Evolutionary conservation across 2,888 invertebrate genomes (phyloP).

Genomic region (Himalopsyche tibetana): DNA sequence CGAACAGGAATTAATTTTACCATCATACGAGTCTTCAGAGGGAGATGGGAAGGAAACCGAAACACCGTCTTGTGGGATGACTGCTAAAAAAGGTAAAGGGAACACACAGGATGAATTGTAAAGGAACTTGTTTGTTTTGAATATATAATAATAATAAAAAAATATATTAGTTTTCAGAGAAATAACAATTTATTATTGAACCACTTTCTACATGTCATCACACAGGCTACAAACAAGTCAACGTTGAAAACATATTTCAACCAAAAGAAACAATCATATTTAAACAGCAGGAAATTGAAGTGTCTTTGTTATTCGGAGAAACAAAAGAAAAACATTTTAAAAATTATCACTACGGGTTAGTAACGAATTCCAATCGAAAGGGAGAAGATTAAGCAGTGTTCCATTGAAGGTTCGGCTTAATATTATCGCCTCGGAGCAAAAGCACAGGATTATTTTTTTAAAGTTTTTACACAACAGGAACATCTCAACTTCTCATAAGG

Average conservation of each 20-base stretch:
- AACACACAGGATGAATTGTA: neutral
- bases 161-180: neutral
- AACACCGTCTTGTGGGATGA: neutral
- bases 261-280: neutral
- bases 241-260: neutral
- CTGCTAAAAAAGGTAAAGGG: neutral
- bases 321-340: neutral
- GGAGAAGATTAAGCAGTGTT: neutral
- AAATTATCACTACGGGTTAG: neutral
- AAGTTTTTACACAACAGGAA: neutral
- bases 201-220: constrained; percentile 6
- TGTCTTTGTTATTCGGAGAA: constrained; percentile 4
- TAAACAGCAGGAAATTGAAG: neutral
- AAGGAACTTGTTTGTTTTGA: neutral
- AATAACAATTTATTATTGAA: constrained; percentile 20
- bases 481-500: constrained; percentile 34
- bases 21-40: neutral
- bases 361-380: neutral
- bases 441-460: neutral
- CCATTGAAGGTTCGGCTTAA: neutral
- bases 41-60: neutral
- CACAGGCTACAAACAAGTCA: constrained; percentile 14
- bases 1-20: neutral
- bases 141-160: constrained; percentile 9
- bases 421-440: neutral